A percentile compares a stretch with the other conserved stretches of the same genome.
phyloP scores from a whole-genome alignment of 2,113 vertebrate species.

The Tiliqua scincoides region DNA sequence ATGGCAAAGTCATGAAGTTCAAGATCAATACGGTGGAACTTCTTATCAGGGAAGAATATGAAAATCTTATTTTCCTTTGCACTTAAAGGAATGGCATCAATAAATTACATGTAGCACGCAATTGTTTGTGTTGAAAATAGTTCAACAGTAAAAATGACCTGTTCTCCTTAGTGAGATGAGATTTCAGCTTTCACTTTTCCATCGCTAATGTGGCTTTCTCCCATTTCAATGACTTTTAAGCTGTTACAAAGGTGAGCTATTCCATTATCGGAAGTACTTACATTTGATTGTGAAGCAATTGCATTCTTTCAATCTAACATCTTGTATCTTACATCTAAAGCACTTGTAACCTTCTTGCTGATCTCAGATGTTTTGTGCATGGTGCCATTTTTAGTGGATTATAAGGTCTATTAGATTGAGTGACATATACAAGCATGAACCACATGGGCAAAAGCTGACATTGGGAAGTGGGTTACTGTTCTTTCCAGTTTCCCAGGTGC shows the following conservation, averaged over 20 bases:
- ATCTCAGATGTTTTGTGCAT: slow-evolving; percentile 28
- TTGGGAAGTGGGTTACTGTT: slow-evolving; percentile 8
- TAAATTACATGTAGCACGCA: slow-evolving; percentile 17
- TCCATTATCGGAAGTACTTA: slow-evolving; percentile 39
- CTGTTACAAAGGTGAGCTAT: slow-evolving; percentile 34
- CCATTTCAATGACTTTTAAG: slow-evolving; percentile 43
- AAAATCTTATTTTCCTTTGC: slow-evolving; percentile 39
- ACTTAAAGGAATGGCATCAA: slow-evolving; percentile 39
- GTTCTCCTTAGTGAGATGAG: slow-evolving; percentile 24
- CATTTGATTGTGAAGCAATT: slow-evolving; percentile 38
- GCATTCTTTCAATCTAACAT: slow-evolving; percentile 10
- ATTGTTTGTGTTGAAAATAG: slow-evolving; percentile 23
- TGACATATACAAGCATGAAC: slow-evolving; percentile 29
- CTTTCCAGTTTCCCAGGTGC: slow-evolving; percentile 4
- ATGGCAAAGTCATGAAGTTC: slow-evolving; percentile 27
- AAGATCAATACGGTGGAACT: slow-evolving; percentile 34
- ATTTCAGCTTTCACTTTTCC: slow-evolving; percentile 33
- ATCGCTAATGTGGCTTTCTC: slow-evolving; percentile 41
- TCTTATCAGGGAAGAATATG: slow-evolving; percentile 48
- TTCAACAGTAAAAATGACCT: slow-evolving; percentile 33
- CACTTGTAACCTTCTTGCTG: slow-evolving; percentile 22
- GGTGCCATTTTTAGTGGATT: slow-evolving; percentile 27
- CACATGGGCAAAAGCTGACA: slow-evolving; percentile 12
- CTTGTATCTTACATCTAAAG: slow-evolving; percentile 37
- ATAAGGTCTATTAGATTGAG: slow-evolving; percentile 36